Conservation (phyloP, 2,888 invertebrate species). For the Acrocera orbiculus region DNA sequence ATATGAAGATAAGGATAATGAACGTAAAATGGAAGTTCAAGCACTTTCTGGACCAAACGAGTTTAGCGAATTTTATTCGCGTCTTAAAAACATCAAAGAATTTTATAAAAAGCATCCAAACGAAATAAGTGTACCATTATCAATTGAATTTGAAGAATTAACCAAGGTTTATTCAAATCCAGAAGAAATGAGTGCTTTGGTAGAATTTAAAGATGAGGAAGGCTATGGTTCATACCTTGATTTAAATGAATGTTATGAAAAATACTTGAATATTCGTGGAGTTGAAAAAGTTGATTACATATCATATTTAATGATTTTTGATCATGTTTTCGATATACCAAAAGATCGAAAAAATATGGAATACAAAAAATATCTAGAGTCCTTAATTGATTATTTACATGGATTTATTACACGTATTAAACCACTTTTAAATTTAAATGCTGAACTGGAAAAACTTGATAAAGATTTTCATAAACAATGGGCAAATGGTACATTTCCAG, state of each 20-base stretch:
- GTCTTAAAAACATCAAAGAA: constrained; percentile 88
- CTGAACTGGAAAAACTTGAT: constrained; percentile 58
- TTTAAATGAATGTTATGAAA: constrained; percentile 89
- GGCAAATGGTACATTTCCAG: constrained; percentile 78
- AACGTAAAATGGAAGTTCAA: constrained; percentile 85
- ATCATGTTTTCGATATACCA: constrained; percentile 89
- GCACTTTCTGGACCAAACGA: constrained; percentile 96
- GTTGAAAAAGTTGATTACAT: constrained; percentile 96
- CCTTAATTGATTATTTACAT: constrained; percentile 68
- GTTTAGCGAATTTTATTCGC: constrained; percentile 90
- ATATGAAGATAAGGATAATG: constrained; percentile 93
- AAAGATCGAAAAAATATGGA: constrained; percentile 79
- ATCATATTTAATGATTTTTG: constrained; percentile 81
- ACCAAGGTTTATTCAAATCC: constrained; percentile 79
- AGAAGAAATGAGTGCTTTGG: constrained; percentile 68
- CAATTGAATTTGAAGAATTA: constrained; percentile 92
- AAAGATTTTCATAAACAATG: constrained; percentile 74
- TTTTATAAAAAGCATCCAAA: constrained; percentile 93
- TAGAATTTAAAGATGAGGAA: constrained; percentile 97
- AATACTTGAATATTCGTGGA: constrained; percentile 91
- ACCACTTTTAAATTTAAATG: constrained; percentile 67
- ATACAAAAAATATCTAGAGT: constrained; percentile 67
- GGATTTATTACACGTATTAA: constrained; percentile 68
- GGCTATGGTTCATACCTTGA: constrained; percentile 98
- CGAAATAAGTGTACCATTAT: constrained; percentile 89